phyloP scores from a whole-genome alignment of 2,888 invertebrate species.

The Esperia sulphurella region DNA sequence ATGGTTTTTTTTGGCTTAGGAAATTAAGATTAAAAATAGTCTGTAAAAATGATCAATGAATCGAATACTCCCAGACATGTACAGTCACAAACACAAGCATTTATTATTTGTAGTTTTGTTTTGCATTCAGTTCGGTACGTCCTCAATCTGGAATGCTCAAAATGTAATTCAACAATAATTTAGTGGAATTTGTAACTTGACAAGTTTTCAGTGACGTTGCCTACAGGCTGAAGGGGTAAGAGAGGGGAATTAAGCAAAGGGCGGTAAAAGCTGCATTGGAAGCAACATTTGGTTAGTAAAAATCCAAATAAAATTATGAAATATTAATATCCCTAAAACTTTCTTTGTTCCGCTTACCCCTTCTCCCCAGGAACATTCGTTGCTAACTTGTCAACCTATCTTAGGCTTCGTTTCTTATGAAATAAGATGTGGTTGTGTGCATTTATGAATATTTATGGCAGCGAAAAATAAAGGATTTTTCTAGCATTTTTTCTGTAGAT shows the following conservation, averaged over 20 bases:
- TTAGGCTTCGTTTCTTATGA: slow-evolving; percentile 56
- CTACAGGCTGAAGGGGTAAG: too few species aligned
- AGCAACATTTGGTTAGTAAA: too few species aligned
- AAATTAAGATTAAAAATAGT: background rate
- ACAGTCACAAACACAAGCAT: slow-evolving; percentile 13
- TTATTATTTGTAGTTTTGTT: slow-evolving; percentile 19
- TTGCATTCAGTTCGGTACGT: background rate
- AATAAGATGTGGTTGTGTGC: slow-evolving; percentile 66
- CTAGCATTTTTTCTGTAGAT: slow-evolving; percentile 37
- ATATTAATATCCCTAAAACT: too few species aligned
- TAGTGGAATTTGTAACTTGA: slow-evolving; percentile 9
- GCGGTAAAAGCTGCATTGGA: too few species aligned
- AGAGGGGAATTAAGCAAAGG: too few species aligned
- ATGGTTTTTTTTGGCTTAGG: too few species aligned
- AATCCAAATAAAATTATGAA: too few species aligned
- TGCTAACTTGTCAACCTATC: background rate
- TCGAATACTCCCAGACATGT: background rate
- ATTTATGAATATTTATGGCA: slow-evolving; percentile 35
- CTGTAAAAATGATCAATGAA: background rate
- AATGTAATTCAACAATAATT: slow-evolving; percentile 29
- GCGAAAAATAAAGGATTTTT: slow-evolving; percentile 27
- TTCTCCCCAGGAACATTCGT: background rate
- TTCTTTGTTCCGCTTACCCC: too few species aligned
- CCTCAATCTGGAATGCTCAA: slow-evolving; percentile 22
- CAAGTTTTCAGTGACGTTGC: background rate